These are phyloP conservation scores for Brienomyrus longianalis DNA, from an alignment of 2,113 vertebrate genomes.

Conservation along the genomic window DNA sequence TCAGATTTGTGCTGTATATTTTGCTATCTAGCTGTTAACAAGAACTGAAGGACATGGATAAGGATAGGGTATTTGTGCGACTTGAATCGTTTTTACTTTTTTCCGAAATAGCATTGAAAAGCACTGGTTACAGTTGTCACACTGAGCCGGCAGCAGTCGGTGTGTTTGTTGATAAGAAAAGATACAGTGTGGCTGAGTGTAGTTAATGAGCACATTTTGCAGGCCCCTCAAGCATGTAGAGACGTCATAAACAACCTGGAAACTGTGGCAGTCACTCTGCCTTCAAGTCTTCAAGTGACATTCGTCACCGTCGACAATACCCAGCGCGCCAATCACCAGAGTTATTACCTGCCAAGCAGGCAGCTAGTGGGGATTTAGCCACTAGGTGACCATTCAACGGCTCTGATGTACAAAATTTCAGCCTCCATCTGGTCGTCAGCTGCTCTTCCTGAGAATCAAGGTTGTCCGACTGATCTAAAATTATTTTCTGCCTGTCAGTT, in stretches of 20 bases:
- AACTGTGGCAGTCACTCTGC: background rate
- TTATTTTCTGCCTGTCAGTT: background rate
- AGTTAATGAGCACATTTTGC: background rate
- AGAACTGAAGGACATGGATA: background rate
- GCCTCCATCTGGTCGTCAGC: background rate
- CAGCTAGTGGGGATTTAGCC: background rate
- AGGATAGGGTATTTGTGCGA: background rate
- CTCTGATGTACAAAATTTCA: background rate
- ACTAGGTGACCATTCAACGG: background rate
- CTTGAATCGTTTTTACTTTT: background rate
- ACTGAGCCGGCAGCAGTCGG: background rate
- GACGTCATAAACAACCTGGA: background rate
- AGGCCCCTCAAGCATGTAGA: background rate
- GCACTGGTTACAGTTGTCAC: background rate
- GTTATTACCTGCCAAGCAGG: background rate
- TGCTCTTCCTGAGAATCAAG: background rate
- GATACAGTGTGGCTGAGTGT: background rate
- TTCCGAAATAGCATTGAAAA: background rate
- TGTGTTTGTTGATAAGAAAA: background rate
- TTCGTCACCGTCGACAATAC: background rate
- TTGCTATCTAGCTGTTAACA: background rate
- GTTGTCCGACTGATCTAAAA: background rate
- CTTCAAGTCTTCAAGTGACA: background rate
- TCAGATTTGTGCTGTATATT: background rate
- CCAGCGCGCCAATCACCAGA: background rate